A percentile compares a stretch with the other conserved stretches of the same genome.
phyloP scores from a whole-genome alignment of 1,140 invertebrate genomes.

The Philopotamus ludificatus region DNA sequence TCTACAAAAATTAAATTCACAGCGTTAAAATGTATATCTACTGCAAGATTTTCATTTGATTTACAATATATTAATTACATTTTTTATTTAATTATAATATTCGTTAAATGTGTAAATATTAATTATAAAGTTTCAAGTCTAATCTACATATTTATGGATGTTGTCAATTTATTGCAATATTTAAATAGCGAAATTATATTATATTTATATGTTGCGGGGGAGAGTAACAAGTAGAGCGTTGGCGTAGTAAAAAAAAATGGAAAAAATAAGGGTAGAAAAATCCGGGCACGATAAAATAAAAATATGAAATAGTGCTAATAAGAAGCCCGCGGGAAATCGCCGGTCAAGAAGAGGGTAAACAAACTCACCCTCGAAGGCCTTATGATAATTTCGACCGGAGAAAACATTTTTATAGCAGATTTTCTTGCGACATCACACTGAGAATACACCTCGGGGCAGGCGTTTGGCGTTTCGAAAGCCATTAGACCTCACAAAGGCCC shows the following conservation, averaged over 20 bases:
- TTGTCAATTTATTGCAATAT: no score
- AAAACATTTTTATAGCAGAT: conserved; percentile 31
- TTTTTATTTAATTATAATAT: no score
- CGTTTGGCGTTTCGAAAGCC: conserved; percentile 10
- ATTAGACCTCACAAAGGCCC: conserved; percentile 12
- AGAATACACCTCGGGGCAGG: conserved; percentile 16
- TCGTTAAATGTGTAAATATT: no score
- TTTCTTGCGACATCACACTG: conserved; percentile 9
- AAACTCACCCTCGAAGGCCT: conserved; percentile 1
- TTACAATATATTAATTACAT: no score
- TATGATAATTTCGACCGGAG: conserved; percentile 36
- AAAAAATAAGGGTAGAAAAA: background rate
- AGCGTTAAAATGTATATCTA: no score
- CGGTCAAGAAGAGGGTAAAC: conserved; percentile 28
- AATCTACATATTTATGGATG: no score
- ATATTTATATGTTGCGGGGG: no score
- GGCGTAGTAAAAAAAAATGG: background rate
- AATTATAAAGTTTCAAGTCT: no score
- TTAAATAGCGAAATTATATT: no score
- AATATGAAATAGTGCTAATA: conserved; percentile 41
- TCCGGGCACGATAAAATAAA: conserved; percentile 13
- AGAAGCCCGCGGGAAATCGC: conserved; percentile 25
- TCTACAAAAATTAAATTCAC: no score
- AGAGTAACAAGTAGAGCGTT: no score
- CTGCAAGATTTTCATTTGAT: no score